Percentiles rank a stretch among this genome's conserved stretches.
Conservation (phyloP, 2,113 vertebrate species). For the Semicossyphus pulcher region DNA sequence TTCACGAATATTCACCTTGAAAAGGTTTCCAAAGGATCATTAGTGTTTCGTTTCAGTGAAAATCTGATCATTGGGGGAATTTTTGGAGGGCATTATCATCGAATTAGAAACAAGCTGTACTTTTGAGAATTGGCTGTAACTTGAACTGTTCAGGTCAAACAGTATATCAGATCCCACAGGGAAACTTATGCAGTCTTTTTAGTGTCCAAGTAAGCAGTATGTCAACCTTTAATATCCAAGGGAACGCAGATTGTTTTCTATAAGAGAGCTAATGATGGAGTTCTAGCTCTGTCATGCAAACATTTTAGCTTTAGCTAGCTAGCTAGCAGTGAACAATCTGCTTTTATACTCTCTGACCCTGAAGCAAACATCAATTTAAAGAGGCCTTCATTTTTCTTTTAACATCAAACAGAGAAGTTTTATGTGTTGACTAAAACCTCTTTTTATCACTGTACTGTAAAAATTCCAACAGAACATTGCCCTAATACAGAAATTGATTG, state of each 20-base stretch:
- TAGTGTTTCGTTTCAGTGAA: slow-evolving; percentile 40
- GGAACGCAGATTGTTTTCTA: too few species aligned
- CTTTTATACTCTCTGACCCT: neutral
- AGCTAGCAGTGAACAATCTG: too few species aligned
- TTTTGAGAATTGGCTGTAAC: neutral
- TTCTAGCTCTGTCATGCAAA: too few species aligned
- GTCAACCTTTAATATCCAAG: too few species aligned
- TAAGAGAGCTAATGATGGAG: too few species aligned
- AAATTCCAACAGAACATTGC: too few species aligned
- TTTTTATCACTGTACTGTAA: too few species aligned
- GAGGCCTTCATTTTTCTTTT: neutral
- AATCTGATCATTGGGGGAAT: neutral
- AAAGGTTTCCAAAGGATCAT: slow-evolving; percentile 49
- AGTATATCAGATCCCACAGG: neutral
- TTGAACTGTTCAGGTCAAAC: neutral
- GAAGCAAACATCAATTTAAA: neutral
- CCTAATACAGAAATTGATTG: too few species aligned
- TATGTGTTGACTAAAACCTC: too few species aligned
- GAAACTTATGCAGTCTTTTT: neutral
- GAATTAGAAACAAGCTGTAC: neutral
- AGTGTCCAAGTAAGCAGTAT: too few species aligned
- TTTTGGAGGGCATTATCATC: neutral
- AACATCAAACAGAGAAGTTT: too few species aligned
- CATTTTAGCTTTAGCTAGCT: too few species aligned
- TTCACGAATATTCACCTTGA: slow-evolving; percentile 33